Base-by-base conservation (phyloP, 2,888 invertebrate species). In the Rhimphoctona megacephalus region DNA sequence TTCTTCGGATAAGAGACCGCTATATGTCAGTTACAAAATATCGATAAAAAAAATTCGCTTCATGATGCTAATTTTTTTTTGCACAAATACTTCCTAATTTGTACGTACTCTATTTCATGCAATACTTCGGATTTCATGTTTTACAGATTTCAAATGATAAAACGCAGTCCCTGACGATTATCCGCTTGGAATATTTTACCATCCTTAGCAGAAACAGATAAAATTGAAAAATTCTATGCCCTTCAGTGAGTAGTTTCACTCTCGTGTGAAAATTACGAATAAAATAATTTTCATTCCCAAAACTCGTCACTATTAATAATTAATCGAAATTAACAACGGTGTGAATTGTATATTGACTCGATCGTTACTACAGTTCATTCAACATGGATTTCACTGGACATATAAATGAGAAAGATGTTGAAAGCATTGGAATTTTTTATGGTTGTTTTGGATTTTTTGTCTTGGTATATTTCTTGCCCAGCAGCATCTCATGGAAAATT, bases 1-100 rank as follows among this genome's bases (percentile, higher is more conserved):
- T 88, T 83, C 85, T 72, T 64, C 64, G 77, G 80, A 77, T 76
- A 39, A 82, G 64, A 77, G 36, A 39, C 8, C 78, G 61, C 61
- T 36, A 43, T 61, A 79, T 69, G 33, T 33, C 69, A n/a, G 30
- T n/a, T 39, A 25, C n/a, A 1, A 52, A 61, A 66, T 19, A 78
- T 67, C 74, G 36, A 67, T 49, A 46, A n/a, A 22, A 67, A 73
- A 46, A 46, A 83, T 61, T 61, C 25, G 61, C 61, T 61, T 30
- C 30, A 30, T 30, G 61, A 17, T 17, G 17, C 17, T 30, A 17
- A 5, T 30, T 2, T 25, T 30, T 30, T 30, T 30, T 61, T 11
- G 3, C 1, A 14, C 14, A 25, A 57, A 57, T 19, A n/a, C 19
- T 49, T 19, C 19, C 19, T 49, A 49, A 49, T 49, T 49, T 49